Base-by-base conservation (phyloP, 2,888 invertebrate species). In the Andrena flavipes region DNA sequence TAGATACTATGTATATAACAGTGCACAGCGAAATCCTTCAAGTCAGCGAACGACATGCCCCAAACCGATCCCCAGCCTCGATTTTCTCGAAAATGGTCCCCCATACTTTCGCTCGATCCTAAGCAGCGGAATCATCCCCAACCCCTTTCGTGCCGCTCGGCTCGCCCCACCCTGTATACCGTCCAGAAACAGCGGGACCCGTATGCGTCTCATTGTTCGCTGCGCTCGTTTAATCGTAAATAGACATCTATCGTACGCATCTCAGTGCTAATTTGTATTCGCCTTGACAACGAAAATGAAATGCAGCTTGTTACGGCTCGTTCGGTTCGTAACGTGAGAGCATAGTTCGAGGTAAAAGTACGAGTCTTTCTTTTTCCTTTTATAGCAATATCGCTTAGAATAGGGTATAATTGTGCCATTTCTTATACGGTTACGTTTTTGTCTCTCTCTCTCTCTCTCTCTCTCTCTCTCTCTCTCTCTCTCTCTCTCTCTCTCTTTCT, bases 341-440 rank as follows among this genome's bases (percentile, higher is more conserved):
- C 42, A 62, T 33, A 73, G 13, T 68, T 48, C 8, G n/a, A 62
- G 69, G 23, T 59, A 56, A 59, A 69, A 68, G 26, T 67, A 67
- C 33, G 63, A 76, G 59, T 64, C 51, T 68, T 29, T 42, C 20
- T 62, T n/a, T 51, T 35, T 35, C 16, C 26, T 10, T 20, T 23
- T 4, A 23, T 49, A 70, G 54, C 56, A 67, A 33, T 62, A 67
- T 62, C 49, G 56, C 49, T 80, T 76, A 80, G 70, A 71, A 33
- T 81, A 49, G 65, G 70, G 29, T 67, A 79, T 74, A 81, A 64
- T 79, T 79, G 78, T 81, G 78, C 78, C 60, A 20, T 54, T 68
- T 65, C 63, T 64, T 69, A 56, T 42, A 33, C 35, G 30, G 23
- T 76, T 63, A 64, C 67, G 60, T 56, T 56, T 54, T 33, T 65